Base-by-base conservation (phyloP, 64 coral and sea anemone species). In the Platygyra sinensis region DNA sequence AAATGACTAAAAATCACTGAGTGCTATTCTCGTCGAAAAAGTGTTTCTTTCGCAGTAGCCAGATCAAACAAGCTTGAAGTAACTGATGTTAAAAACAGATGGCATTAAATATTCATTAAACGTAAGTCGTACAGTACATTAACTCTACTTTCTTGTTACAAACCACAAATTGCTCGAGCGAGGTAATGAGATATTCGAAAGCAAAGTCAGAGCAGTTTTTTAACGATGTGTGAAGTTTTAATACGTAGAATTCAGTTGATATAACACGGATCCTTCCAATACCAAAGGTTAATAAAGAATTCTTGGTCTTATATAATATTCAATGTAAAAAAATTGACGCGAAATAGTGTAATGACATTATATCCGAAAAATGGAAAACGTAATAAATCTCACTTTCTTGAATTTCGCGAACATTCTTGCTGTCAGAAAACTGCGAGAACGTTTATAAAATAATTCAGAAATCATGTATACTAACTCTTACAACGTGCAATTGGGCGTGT, bases 91-190 rank as follows among this genome's bases (percentile, higher is more conserved):
- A 60, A 82, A 62, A 82, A 30, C 32, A 67, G 79, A 22, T 28
- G 14, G 31, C 14, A 85, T 85, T 50, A 72, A 85, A 85, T 50
- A 85, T 85, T 85, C 63, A 85, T 50, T 72, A 51, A 36, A 24
- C 33, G 14, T 51, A 85, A 85, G 50, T 39, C 20, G 65, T 85
- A 28, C 22, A n/a, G 81, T 71, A 71, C 81, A 64, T 72, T 65
- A 83, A 83, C 81, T n/a, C 29, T 25, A 72, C 63, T 38, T 38
- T 69, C 81, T 67, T 39, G 29, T 27, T n/a, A 51, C 63, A 85
- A 69, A 85, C 62, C 81, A 38, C 81, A 85, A 85, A 85, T 71
- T 85, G 31, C 22, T 85, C 81, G 0, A 72, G 22, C 39, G 71
- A 20, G 17, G 60, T 24, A 69, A 69, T 27, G 25, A 39, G 60